These are phyloP conservation scores for Lutraria rhynchaena DNA, from an alignment of 1,140 invertebrate species.

Conservation along the genomic window DNA sequence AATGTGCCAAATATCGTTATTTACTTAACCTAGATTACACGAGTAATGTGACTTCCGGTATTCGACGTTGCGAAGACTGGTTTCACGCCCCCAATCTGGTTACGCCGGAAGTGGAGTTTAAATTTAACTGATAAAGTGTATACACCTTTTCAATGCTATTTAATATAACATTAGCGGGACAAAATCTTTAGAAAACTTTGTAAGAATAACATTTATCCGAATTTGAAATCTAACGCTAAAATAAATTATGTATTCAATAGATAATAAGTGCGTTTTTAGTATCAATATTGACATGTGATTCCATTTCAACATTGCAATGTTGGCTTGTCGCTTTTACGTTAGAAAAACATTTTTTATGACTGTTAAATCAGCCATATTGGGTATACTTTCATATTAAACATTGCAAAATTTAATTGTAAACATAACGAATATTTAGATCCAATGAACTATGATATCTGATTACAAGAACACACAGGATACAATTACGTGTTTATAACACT, in stretches of 20 bases:
- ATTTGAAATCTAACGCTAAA: constrained; percentile 43
- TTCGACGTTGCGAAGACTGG: neutral
- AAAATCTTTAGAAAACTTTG: constrained; percentile 38
- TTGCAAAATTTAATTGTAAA: constrained; percentile 7
- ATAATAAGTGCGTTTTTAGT: neutral
- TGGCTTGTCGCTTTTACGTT: constrained; percentile 1
- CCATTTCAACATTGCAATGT: constrained; percentile 24
- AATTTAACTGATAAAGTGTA: constrained; percentile 19
- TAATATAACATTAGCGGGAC: constrained; percentile 49
- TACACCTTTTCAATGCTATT: constrained; percentile 39
- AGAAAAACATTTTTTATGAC: constrained; percentile 18
- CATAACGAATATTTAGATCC: neutral
- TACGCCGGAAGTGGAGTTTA: constrained; percentile 21
- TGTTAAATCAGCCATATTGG: neutral
- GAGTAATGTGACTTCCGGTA: constrained; percentile 40
- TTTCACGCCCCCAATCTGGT: constrained; percentile 7
- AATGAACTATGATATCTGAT: neutral
- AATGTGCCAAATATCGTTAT: constrained; percentile 20
- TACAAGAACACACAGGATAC: neutral
- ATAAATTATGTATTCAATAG: constrained; percentile 21
- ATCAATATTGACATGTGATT: constrained; percentile 26
- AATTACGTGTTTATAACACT: too few species aligned
- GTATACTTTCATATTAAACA: neutral
- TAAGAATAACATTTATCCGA: constrained; percentile 43
- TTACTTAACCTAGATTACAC: constrained; percentile 38